A percentile compares a stretch with the other conserved stretches of the same genome.
Evolutionary conservation across 2,888 invertebrate species (phyloP).

Genomic region (Blera fallax): DNA sequence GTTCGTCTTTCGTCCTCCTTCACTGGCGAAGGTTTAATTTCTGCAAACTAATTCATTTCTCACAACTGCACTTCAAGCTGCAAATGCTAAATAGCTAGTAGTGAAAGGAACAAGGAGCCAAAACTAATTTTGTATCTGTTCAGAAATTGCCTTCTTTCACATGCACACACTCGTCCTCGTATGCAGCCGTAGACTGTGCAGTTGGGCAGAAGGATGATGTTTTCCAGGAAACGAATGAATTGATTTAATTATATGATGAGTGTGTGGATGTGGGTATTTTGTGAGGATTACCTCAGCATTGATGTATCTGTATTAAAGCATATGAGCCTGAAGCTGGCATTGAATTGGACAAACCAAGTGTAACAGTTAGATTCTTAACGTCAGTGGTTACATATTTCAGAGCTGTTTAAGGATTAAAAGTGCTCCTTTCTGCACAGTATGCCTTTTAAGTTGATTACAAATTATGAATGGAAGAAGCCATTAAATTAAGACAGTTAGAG

Average conservation of each 20-base stretch:
- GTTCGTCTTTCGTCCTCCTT: neutral
- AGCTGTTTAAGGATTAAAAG: neutral
- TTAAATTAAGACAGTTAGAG: too few species aligned
- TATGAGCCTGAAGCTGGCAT: neutral
- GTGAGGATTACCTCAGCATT: neutral
- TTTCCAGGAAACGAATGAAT: neutral
- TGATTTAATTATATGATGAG: neutral
- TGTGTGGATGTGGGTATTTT: neutral
- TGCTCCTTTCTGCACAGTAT: neutral
- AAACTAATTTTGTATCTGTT: too few species aligned
- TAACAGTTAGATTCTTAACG: neutral
- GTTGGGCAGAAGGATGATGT: neutral
- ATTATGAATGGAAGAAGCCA: too few species aligned
- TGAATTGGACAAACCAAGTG: too few species aligned
- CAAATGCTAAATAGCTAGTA: too few species aligned
- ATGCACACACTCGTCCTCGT: too few species aligned
- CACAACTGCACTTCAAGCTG: conserved; percentile 9
- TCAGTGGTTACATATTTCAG: neutral
- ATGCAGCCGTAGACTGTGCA: too few species aligned
- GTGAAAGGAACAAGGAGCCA: neutral
- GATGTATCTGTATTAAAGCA: neutral
- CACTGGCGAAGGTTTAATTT: neutral
- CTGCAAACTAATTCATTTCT: neutral
- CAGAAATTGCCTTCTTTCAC: too few species aligned
- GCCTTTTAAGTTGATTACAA: too few species aligned